Evolutionary conservation across 2,797 vertebrate species (phyloP), one percentile per base, ranked within the genome.

Genomic region (Oreochromis grahami): DNA sequence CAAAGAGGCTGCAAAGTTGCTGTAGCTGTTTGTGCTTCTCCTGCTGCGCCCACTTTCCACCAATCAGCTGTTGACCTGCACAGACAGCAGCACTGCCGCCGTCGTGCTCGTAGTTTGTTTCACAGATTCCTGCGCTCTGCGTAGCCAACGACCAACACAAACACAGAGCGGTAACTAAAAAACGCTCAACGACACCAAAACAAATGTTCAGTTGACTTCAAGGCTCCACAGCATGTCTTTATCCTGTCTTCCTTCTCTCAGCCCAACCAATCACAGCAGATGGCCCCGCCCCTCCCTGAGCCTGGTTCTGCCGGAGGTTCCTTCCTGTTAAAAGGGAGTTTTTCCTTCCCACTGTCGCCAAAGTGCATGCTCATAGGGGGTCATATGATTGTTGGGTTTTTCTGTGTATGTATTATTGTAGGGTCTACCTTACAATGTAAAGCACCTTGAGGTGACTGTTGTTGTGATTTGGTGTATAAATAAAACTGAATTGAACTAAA

Each of bases 281-380:
- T 56, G 53, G 53, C 53, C 53, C 53, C 7, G 24, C 53, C 53
- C 53, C 13, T 55, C 53, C 24, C 53, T 8, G 53, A 55, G 53
- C 24, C 24, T 15, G 13, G 53, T 55, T 15, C 53, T 0, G 53
- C 0, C 0, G 2, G 24, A 24, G 24, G 24, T 24, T 24, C 3
- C 53, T 55, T 55, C 24, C 53, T 55, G 53, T 55, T 5, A 1
- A 55, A 55, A 55, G 53, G 21, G 53, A 55, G 24, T 55, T 55
- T 55, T 55, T 26, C 52, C 52, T 55, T 55, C 52, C 2, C 24
- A 55, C 53, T 55, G 24, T 55, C 4, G 0, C 53, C 53, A 55
- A 55, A 55, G 12, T 55, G 53, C 53, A 10, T 55, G 53, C 24
- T 29, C 24, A 29, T 2, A 55, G 13, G 24, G 52, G 1, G 7